Evolutionary conservation across 2,797 vertebrate species (phyloP).

Genomic region (Eleutherodactylus coqui): DNA sequence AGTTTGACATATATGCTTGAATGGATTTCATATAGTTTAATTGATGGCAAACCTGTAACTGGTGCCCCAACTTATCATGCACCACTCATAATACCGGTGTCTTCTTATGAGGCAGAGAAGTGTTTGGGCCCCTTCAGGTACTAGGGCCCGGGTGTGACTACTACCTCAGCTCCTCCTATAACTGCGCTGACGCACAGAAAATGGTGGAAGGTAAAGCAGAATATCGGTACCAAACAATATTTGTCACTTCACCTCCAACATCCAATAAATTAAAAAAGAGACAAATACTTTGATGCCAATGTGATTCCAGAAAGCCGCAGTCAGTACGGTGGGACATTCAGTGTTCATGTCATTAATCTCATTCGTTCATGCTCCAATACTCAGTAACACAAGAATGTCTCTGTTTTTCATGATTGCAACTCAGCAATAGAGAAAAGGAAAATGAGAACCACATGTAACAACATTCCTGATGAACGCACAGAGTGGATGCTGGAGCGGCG

Average conservation of each 20-base stretch:
- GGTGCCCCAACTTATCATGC: too few species aligned
- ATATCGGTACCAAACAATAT: neutral
- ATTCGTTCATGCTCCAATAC: constrained; percentile 35
- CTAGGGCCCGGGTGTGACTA: too few species aligned
- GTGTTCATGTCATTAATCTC: constrained; percentile 50
- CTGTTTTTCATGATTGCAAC: constrained; percentile 12
- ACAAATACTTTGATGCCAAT: neutral
- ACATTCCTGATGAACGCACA: neutral
- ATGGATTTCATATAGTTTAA: too few species aligned
- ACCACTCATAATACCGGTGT: too few species aligned
- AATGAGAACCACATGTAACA: constrained; percentile 18
- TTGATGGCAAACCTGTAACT: too few species aligned
- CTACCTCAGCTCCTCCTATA: neutral
- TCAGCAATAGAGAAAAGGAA: neutral
- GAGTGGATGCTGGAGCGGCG: neutral
- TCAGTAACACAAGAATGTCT: constrained; percentile 13
- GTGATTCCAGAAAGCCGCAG: constrained; percentile 4
- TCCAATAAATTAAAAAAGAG: neutral
- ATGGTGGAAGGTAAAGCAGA: neutral
- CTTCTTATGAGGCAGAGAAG: too few species aligned
- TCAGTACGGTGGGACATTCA: neutral
- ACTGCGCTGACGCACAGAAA: neutral
- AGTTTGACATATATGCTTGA: too few species aligned
- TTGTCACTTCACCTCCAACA: neutral
- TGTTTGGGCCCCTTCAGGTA: too few species aligned